Evolutionary conservation across 2,797 vertebrate species (phyloP).

Genomic region (Sebastes taczanowskii): DNA sequence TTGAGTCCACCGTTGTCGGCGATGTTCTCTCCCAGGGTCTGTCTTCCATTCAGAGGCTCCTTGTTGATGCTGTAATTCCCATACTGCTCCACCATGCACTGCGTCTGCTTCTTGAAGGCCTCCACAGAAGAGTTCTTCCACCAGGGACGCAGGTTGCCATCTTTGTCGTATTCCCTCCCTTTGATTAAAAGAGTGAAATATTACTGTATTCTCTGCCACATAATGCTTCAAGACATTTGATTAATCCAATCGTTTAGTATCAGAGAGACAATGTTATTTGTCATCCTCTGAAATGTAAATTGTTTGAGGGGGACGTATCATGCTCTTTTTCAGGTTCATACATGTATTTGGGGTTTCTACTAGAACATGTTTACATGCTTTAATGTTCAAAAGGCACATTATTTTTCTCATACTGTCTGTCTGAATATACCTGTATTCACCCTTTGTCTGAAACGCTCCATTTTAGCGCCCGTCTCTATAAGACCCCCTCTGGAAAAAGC

Average conservation of each 20-base stretch:
- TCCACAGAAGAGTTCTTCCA: conserved; percentile 97
- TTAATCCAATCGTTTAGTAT: background rate
- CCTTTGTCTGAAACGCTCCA: no score
- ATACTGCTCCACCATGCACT: conserved; percentile 96
- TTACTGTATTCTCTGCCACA: background rate
- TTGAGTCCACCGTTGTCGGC: conserved; percentile 98
- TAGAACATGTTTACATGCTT: no score
- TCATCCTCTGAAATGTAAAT: background rate
- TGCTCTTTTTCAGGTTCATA: no score
- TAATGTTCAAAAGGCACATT: no score
- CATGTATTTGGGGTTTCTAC: no score
- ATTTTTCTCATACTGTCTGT: no score
- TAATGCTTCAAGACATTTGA: background rate
- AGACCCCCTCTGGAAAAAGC: no score
- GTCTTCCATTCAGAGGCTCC: conserved; percentile 91
- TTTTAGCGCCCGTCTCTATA: no score
- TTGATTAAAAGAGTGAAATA: conserved; percentile 6
- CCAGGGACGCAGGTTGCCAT: conserved; percentile 96
- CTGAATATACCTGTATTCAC: no score
- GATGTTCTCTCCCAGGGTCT: conserved; percentile 97
- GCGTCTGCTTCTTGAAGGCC: conserved; percentile 94
- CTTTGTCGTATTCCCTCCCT: conserved; percentile 97
- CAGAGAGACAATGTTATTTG: no score
- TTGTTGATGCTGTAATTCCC: conserved; percentile 92
- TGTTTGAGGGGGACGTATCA: background rate